These are phyloP conservation scores for Alectoris magna DNA, from an alignment of 2,797 vertebrate species.

Conservation along the genomic window DNA sequence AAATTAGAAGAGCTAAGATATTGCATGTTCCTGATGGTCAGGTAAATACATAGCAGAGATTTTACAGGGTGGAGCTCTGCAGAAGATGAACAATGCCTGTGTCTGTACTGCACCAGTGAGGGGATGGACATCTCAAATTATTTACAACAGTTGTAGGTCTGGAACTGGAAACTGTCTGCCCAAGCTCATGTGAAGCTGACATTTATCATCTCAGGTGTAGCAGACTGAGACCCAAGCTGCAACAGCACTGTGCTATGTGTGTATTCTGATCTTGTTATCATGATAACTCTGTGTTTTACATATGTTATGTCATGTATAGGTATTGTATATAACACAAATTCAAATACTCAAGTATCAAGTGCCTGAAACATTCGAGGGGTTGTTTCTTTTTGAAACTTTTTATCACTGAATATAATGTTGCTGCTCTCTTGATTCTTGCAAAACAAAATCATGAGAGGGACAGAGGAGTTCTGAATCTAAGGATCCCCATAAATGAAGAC, in stretches of 20 bases:
- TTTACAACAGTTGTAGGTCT: background rate
- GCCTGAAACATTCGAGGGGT: background rate
- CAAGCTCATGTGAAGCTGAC: background rate
- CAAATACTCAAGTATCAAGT: background rate
- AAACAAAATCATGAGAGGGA: background rate
- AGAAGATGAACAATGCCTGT: background rate
- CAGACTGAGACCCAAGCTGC: background rate
- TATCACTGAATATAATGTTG: background rate
- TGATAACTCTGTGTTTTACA: background rate
- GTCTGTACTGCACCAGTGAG: background rate
- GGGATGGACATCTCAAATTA: background rate
- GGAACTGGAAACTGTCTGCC: background rate
- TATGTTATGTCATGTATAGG: background rate
- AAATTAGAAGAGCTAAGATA: background rate
- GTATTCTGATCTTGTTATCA: background rate
- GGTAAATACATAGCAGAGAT: background rate
- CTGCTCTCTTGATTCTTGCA: background rate
- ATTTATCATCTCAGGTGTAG: background rate
- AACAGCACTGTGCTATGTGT: background rate
- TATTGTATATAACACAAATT: background rate
- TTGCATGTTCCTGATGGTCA: background rate
- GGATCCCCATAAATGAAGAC: background rate
- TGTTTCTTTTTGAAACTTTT: background rate
- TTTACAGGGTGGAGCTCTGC: background rate
- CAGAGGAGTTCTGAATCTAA: background rate